Base-by-base conservation (phyloP, 2,888 invertebrate species). In the Mamestra brassicae region DNA sequence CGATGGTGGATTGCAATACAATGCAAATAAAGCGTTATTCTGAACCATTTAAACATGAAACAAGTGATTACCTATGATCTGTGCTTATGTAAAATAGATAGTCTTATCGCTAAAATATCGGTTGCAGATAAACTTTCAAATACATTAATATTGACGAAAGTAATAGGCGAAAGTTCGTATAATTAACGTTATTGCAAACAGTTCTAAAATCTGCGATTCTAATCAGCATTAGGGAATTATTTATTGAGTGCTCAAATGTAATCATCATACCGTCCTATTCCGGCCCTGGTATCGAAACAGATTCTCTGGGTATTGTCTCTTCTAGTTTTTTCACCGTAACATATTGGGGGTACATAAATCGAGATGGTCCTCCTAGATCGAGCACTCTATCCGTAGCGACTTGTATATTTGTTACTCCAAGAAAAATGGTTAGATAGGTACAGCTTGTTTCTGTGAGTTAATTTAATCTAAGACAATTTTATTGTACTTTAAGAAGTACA, bases 291-390 rank as follows among this genome's bases (percentile, higher is more conserved):
- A 67, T 73, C 11, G 71, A 77, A 81, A 78, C 81, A 71, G 80
- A 76, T 78, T 74, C 72, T 79, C 66, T 76, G 78, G 82, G 88
- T 78, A 88, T 88, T 88, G 87, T 89, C 87, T 86, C 81, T 81
- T 81, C 76, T 86, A 87, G 79, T 86, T 89, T 90, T 90, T 89
- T 86, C 84, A 83, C 85, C 71, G 85, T 82, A 90, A 90, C 87
- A 89, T 90, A 91, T 91, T 87, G 89, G 85, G 76, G 83, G 79
- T 80, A 86, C 85, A 91, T 91, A 91, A 90, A 90, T 91, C 85
- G 78, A 70, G 81, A 80, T 80, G 76, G 76, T 88, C 76, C 83
- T 84, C 85, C 80, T 86, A 84, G 85, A 89, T 86, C 72, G 83
- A 88, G 88, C 87, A 87, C 86, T 85, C 82, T 74, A 85, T 85